These are phyloP conservation scores for Schrankia costaestrigalis DNA, from an alignment of 2,888 invertebrate species.

Conservation along the genomic window DNA sequence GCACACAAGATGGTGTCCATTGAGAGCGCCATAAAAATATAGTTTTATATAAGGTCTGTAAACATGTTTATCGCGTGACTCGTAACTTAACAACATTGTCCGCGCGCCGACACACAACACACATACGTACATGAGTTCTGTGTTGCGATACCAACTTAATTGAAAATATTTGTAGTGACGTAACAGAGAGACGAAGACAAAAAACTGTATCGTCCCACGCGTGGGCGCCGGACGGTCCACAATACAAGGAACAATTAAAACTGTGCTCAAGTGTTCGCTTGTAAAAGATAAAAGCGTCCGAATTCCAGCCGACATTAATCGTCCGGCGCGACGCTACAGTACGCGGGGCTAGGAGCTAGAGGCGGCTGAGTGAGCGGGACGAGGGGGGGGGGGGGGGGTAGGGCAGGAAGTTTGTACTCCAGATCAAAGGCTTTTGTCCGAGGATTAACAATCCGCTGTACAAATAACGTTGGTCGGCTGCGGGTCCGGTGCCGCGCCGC, in stretches of 20 bases:
- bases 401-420: constrained; percentile 44
- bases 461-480: constrained; percentile 39
- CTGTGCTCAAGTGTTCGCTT: constrained; percentile 35
- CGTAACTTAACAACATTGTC: no score
- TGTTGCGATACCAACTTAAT: background rate
- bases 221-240: constrained; percentile 4
- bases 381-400: constrained; percentile 2
- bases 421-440: constrained; percentile 65
- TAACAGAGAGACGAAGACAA: background rate
- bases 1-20: no score
- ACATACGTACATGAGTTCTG: background rate
- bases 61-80: no score
- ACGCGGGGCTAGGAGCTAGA: no score
- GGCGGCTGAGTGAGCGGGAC: background rate
- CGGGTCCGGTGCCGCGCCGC: constrained; percentile 1
- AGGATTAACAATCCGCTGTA: constrained; percentile 55
- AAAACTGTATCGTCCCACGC: constrained; percentile 14
- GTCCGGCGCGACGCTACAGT: constrained; percentile 6
- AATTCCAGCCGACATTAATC: constrained; percentile 41
- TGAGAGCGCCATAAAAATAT: no score
- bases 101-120: background rate
- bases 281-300: constrained; percentile 44
- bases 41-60: no score
- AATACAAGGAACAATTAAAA: constrained; percentile 17
- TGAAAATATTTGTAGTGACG: constrained; percentile 1